Conservation (phyloP, 2,888 invertebrate genomes). For the Ormyrus pomaceus region DNA sequence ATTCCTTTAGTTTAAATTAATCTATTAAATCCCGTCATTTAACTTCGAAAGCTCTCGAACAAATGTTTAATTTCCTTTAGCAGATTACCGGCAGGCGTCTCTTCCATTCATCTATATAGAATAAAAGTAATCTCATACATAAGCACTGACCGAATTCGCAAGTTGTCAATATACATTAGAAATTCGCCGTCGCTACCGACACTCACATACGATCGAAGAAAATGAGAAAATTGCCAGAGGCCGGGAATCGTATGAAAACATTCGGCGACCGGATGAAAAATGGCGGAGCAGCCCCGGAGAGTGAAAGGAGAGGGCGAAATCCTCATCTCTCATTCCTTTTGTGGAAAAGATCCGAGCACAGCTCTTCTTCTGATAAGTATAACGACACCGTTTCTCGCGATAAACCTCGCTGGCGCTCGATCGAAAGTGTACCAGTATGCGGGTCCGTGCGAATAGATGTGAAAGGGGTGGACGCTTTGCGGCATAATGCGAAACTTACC, state of each 20-base stretch:
- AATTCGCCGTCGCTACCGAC: background rate
- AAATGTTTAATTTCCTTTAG: too few species aligned
- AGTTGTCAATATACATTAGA: too few species aligned
- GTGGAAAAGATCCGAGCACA: slow-evolving; percentile 10
- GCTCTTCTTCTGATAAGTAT: slow-evolving; percentile 49
- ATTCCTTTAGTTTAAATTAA: too few species aligned
- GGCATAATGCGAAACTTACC: slow-evolving; percentile 47
- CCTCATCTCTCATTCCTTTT: slow-evolving; percentile 40
- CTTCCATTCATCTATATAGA: too few species aligned
- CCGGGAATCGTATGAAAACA: slow-evolving; percentile 18
- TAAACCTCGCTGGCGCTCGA: slow-evolving; percentile 40
- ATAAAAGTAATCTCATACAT: too few species aligned
- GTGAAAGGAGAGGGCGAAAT: slow-evolving; percentile 21
- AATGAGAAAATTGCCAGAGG: background rate
- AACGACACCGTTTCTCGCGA: slow-evolving; percentile 52
- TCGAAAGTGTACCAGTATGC: slow-evolving; percentile 39
- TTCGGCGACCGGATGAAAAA: slow-evolving; percentile 36
- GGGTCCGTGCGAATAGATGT: slow-evolving; percentile 15
- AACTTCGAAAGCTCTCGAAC: too few species aligned
- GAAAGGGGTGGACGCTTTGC: slow-evolving; percentile 16
- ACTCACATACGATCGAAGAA: background rate
- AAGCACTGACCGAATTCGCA: too few species aligned
- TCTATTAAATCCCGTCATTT: too few species aligned
- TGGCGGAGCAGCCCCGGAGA: slow-evolving; percentile 6
- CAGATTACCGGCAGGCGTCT: too few species aligned